Base-by-base conservation (phyloP, 2,113 vertebrate genomes). In the Oryzias celebensis region DNA sequence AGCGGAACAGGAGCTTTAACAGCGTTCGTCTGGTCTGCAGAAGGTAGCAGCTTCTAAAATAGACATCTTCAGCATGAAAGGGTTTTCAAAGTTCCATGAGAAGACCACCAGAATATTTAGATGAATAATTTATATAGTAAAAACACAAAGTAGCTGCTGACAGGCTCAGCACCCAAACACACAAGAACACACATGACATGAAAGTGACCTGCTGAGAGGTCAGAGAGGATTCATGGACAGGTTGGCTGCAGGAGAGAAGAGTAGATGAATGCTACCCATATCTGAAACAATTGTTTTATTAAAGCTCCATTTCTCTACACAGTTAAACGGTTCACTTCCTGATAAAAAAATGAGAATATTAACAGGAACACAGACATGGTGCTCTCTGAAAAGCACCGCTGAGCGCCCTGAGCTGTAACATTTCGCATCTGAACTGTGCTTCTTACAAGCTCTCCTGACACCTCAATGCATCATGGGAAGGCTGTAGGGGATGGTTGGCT, bases 291-390 rank as follows among this genome's bases (percentile, higher is more conserved):
- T 86, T 86, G 73, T 84, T 79, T 81, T 82, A 82, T 81, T 78
- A 86, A 83, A 81, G 81, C 70, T 71, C 75, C 52, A 82, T 81
- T 87, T 75, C 84, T 83, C 73, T 62, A 65, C 16, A 43, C 70
- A 31, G 69, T 79, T 87, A 81, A 88, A 83, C 60, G 62, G 71
- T 71, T 80, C 65, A 72, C 62, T 43, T 81, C 73, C 73, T 52
- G 23, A 59, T 84, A 47, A 47, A 87, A 83, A 59, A 82, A 90
- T 87, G 79, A 78, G 75, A 76, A 77, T 83, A 89, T 91, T 89
- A 89, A 75, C 53, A 65, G 76, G 73, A 77, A 84, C 84, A 79
- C 2, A 66, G 80, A 83, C 81, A 13, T 6, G 73, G 78, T 76
- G 83, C 82, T 65, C 79, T 65, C 73, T 52, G 73, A 81, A 10